Conservation (phyloP, 2,797 vertebrate genomes). For the Centroberyx gerrardi region DNA sequence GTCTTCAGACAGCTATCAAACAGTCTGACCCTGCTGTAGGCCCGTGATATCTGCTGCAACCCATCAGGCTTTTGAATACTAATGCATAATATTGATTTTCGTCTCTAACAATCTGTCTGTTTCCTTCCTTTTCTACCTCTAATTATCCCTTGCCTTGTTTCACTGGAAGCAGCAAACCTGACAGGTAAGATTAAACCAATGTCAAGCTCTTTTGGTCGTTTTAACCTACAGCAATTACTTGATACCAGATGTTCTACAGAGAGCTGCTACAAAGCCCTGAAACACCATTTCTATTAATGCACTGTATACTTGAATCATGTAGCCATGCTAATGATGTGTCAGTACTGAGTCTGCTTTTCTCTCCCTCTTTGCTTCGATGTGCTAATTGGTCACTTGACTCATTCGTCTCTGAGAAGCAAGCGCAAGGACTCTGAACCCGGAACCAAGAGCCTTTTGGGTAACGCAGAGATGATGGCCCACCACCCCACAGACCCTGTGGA, state of each 20-base stretch:
- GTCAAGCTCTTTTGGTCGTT: conserved; percentile 69
- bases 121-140: conserved; percentile 72
- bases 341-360: conserved; percentile 19
- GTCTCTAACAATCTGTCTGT: conserved; percentile 78
- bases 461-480: conserved; percentile 93
- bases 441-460: conserved; percentile 95
- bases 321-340: conserved; percentile 52
- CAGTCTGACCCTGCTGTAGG: conserved; percentile 57
- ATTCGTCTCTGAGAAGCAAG: conserved; percentile 87
- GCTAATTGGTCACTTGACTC: conserved; percentile 67
- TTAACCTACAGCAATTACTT: conserved; percentile 67
- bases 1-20: conserved; percentile 57
- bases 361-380: conserved; percentile 53
- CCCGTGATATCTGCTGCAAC: conserved; percentile 69
- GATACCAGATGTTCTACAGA: conserved; percentile 24
- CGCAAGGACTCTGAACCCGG: conserved; percentile 96
- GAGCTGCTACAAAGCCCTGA: conserved; percentile 41
- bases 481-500: conserved; percentile 98
- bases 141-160: conserved; percentile 75
- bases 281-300: conserved; percentile 51
- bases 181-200: conserved; percentile 90
- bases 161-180: conserved; percentile 92
- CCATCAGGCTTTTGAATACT: conserved; percentile 84
- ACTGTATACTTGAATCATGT: conserved; percentile 50
- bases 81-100: conserved; percentile 84